Percentiles rank a stretch among this genome's conserved stretches.
phyloP scores from a whole-genome alignment of 2,888 invertebrate genomes.

The Oscheius myriophilus region DNA sequence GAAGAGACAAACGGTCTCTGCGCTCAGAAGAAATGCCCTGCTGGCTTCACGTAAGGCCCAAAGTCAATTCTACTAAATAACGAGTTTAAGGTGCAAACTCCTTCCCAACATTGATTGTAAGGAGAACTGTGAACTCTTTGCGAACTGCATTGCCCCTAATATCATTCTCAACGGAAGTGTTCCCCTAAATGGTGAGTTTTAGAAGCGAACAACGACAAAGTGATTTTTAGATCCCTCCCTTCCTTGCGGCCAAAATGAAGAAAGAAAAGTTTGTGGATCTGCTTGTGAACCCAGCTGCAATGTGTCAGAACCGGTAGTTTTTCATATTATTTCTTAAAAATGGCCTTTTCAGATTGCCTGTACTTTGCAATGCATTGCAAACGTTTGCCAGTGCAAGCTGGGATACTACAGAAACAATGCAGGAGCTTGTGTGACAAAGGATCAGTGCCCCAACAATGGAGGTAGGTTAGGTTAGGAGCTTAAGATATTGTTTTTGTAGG shows the following conservation, averaged over 20 bases:
- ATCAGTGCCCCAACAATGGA: conserved; percentile 4
- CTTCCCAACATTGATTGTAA: conserved; percentile 12
- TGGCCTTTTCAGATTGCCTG: not conserved
- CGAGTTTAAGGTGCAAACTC: conserved; percentile 1
- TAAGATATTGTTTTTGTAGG: not conserved
- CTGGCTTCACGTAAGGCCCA: conserved; percentile 7
- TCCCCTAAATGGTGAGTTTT: not conserved
- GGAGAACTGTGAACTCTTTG: conserved; percentile 13
- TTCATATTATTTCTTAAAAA: not conserved
- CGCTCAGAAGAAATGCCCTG: conserved; percentile 2
- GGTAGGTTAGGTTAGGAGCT: not conserved
- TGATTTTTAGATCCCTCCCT: too few species aligned
- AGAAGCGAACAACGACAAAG: not conserved
- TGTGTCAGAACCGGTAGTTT: not conserved
- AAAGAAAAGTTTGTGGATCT: conserved; percentile 14
- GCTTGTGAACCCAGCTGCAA: conserved; percentile 17
- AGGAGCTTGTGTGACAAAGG: conserved; percentile 2
- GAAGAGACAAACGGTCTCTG: conserved; percentile 2
- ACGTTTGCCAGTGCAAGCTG: conserved; percentile 20
- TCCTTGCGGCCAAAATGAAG: conserved; percentile 14
- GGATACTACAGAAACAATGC: conserved; percentile 5
- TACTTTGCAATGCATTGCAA: conserved; percentile 9
- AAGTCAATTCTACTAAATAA: too few species aligned
- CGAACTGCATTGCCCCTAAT: conserved; percentile 1
- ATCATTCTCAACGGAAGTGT: not conserved